Conservation (phyloP, 1,140 invertebrate genomes). For the Latrodectus geometricus region DNA sequence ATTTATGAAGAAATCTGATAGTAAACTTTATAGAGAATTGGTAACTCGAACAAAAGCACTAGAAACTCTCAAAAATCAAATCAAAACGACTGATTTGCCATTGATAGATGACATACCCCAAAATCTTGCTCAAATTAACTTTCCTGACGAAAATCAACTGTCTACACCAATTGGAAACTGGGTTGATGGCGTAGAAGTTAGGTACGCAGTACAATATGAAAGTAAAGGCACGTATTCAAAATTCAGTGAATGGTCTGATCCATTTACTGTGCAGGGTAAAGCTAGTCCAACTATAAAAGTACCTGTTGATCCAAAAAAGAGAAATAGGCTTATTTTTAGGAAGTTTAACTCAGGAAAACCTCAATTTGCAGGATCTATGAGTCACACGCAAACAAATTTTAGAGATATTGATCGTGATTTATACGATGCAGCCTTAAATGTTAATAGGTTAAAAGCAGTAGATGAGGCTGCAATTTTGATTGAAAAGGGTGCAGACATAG, state of each 20-base stretch:
- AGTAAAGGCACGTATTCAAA: background rate
- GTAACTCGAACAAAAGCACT: background rate
- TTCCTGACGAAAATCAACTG: no score
- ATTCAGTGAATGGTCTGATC: constrained; percentile 16
- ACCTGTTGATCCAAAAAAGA: background rate
- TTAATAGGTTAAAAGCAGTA: background rate
- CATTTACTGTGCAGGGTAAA: background rate
- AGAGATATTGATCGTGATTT: constrained; percentile 31
- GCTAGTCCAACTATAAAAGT: constrained; percentile 1
- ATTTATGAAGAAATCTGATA: background rate
- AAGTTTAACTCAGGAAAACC: constrained; percentile 5
- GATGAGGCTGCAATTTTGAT: background rate
- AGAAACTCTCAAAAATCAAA: background rate
- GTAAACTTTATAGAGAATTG: background rate
- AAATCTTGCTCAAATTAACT: background rate
- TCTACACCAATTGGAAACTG: constrained; percentile 16
- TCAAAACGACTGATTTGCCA: background rate
- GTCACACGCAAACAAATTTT: constrained; percentile 11
- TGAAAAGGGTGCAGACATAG: constrained; percentile 1
- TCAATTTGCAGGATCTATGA: background rate
- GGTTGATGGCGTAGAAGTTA: background rate
- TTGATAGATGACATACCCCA: background rate
- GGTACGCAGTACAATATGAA: constrained; percentile 9
- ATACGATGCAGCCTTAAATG: background rate
- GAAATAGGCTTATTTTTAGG: constrained; percentile 19